These are phyloP conservation scores for Ametastegia equiseti DNA, from an alignment of 2,888 invertebrate species.

Conservation along the genomic window DNA sequence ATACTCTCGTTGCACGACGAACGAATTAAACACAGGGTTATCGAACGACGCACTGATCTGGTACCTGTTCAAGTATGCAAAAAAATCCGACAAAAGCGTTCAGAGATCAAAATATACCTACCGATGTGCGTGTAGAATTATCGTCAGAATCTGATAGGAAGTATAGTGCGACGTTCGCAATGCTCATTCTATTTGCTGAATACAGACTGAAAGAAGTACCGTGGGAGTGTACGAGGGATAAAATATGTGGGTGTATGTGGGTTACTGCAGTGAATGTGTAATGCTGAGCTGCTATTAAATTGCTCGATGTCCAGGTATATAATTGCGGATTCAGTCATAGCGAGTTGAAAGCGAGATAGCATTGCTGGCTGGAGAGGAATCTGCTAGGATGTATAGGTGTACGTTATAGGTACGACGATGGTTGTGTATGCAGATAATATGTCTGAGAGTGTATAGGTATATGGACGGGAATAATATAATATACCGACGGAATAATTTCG, in stretches of 20 bases:
- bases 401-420: neutral
- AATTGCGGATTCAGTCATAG: slow-evolving; percentile 29
- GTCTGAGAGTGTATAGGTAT: slow-evolving; percentile 19
- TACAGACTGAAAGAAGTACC: neutral
- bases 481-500: slow-evolving; percentile 53
- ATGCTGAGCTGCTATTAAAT: slow-evolving; percentile 16
- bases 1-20: slow-evolving; percentile 50
- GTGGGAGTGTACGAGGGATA: neutral
- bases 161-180: neutral
- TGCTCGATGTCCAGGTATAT: slow-evolving; percentile 2
- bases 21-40: slow-evolving; percentile 8
- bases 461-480: slow-evolving; percentile 43
- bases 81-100: neutral
- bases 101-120: too few species aligned
- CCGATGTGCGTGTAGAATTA: neutral
- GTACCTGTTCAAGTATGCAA: neutral
- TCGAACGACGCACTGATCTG: slow-evolving; percentile 11
- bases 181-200: neutral
- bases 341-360: neutral
- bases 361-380: slow-evolving; percentile 15
- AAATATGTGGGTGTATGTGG: neutral
- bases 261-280: slow-evolving; percentile 1
- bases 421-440: neutral
- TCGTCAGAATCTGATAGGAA: neutral
- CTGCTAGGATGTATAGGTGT: slow-evolving; percentile 11